Percentiles rank a stretch among this genome's conserved stretches.
phyloP scores from a whole-genome alignment of 2,888 invertebrate species.

The Aphrophora alni region DNA sequence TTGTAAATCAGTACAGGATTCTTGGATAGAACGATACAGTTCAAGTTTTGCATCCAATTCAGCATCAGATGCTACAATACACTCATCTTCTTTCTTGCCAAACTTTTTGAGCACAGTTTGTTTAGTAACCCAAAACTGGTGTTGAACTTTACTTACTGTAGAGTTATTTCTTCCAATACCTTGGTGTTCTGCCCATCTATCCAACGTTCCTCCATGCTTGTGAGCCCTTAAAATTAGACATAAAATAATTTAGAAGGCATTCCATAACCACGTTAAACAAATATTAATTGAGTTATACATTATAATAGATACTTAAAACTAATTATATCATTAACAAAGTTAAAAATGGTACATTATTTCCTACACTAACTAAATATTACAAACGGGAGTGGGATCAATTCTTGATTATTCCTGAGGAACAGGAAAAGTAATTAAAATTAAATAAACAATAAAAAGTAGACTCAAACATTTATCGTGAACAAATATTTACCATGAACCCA shows the following conservation, averaged over 20 bases:
- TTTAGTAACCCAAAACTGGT: conserved; percentile 98
- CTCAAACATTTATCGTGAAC: too few relatives aligned
- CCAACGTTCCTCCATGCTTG: conserved; percentile 19
- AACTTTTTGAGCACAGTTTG: conserved; percentile 92
- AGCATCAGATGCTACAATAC: conserved; percentile 94
- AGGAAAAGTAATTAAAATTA: too few relatives aligned
- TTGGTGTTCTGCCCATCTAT: conserved; percentile 34
- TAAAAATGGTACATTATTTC: too few relatives aligned
- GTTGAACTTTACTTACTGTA: conserved; percentile 76
- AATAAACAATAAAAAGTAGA: too few relatives aligned
- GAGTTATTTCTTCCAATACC: conserved; percentile 54
- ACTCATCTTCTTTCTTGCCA: conserved; percentile 97
- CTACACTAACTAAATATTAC: too few relatives aligned
- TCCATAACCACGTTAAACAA: too few relatives aligned
- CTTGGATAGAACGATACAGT: conserved; percentile 89
- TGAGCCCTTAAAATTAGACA: not conserved
- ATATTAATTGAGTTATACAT: too few relatives aligned
- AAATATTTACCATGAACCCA: too few relatives aligned
- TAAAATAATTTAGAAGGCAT: not conserved
- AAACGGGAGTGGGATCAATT: too few relatives aligned
- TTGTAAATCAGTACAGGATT: conserved; percentile 85
- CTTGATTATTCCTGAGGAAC: too few relatives aligned
- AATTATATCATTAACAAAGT: too few relatives aligned
- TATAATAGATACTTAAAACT: too few relatives aligned
- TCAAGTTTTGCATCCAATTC: conserved; percentile 97